Percentiles rank a stretch among this genome's conserved stretches.
Evolutionary conservation across 2,797 vertebrate genomes (phyloP).

Genomic region (Rostrhamus sociabilis): DNA sequence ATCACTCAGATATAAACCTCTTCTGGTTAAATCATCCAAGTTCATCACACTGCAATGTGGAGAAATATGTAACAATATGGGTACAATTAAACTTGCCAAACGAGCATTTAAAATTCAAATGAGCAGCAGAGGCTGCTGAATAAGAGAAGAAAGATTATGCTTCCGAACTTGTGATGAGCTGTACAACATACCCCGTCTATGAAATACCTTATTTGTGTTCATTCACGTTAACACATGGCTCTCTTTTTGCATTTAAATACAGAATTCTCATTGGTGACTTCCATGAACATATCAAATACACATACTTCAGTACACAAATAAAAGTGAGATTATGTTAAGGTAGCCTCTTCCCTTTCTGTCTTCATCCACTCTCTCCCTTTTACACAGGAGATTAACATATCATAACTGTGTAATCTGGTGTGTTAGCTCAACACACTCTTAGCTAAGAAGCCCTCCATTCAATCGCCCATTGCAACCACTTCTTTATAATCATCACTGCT

Average conservation of each 20-base stretch:
- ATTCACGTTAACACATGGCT: neutral
- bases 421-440: neutral
- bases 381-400: neutral
- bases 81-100: neutral
- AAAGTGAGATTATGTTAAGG: neutral
- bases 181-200: neutral
- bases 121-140: neutral
- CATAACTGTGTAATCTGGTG: neutral
- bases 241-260: neutral
- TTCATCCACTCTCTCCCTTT: neutral
- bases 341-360: neutral
- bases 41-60: slow-evolving; percentile 90
- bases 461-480: neutral
- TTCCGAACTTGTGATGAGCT: neutral
- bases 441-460: neutral
- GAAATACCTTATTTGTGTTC: neutral
- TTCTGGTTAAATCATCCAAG: slow-evolving; percentile 93
- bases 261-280: neutral
- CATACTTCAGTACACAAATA: neutral
- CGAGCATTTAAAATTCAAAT: neutral
- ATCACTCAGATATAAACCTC: slow-evolving; percentile 96
- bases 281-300: neutral
- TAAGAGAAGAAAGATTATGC: neutral
- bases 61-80: neutral
- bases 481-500: neutral